Base-by-base conservation (phyloP, 2,797 vertebrate species). In the Macropodus opercularis region DNA sequence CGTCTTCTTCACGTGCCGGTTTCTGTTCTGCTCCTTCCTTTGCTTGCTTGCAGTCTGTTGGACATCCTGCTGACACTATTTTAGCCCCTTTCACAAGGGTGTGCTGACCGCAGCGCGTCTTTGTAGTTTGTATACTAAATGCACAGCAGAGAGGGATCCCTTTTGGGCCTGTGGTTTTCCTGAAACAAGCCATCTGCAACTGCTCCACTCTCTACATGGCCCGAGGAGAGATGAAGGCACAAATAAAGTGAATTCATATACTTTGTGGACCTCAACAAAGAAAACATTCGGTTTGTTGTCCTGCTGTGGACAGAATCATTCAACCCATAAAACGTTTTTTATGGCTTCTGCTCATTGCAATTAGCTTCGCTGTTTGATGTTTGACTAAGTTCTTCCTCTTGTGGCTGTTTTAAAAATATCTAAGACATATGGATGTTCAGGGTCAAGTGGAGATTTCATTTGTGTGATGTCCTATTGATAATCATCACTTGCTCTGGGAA, bases 71-170 rank as follows among this genome's bases (percentile, higher is more conserved):
- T 88, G 77, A 84, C 77, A 86, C 87, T 89, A 91, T 92, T 92
- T 91, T 81, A 71, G 86, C 85, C 76, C 70, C 77, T 90, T 92
- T 92, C 87, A 92, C 85, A 82, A 88, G 89, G 78, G 85, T 87
- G 86, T 80, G 79, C 83, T 90, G 81, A 88, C 89, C 85, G 77
- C 90, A 88, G 85, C 62, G 85, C 72, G 77, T 70, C 90, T 93
- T 92, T 92, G 91, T 92, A 92, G 89, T 92, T 90, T 87, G 83
- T 87, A 72, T 79, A 91, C 88, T 84, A 89, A 90, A 88, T 79
- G 84, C 77, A 77, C 76, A 77, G 87, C 81, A 73, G 75, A 87
- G 87, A 90, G 84, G 73, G 80, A 84, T 86, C 85, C 83, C 82
- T 89, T 88, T 85, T 87, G 86, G 80, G 77, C 57, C 67, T 49